phyloP scores from a whole-genome alignment of 1,140 invertebrate genomes.

The Bombus pascuorum region DNA sequence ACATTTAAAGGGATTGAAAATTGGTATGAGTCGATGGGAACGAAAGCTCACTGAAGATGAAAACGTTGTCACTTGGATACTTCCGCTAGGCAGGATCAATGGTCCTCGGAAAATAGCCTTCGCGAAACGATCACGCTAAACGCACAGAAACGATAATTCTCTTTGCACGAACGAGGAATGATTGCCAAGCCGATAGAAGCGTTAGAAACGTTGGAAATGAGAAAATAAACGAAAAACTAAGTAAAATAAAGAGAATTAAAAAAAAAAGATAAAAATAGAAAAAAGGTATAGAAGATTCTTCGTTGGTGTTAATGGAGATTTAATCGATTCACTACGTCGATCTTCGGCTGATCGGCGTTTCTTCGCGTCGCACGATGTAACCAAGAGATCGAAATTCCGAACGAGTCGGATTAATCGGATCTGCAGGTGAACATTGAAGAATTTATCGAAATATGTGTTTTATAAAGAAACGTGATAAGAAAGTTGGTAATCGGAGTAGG shows the following conservation, averaged over 20 bases:
- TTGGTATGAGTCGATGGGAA: not conserved
- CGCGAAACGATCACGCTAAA: constrained; percentile 52
- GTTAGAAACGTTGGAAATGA: not conserved
- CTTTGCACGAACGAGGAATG: not conserved
- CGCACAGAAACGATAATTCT: constrained; percentile 56
- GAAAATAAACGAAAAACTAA: not conserved
- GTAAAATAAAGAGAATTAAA: not conserved
- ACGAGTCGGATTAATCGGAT: not conserved
- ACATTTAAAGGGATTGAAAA: not conserved
- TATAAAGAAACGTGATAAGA: not conserved
- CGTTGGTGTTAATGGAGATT: not conserved
- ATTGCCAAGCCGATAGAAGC: no score
- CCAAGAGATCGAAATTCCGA: not conserved
- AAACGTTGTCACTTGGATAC: constrained; percentile 10
- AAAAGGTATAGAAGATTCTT: not conserved
- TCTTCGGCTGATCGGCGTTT: not conserved
- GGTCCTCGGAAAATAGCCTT: constrained; percentile 6
- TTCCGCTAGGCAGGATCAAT: not conserved
- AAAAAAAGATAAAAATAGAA: not conserved
- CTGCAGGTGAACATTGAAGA: not conserved
- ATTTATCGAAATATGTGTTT: not conserved
- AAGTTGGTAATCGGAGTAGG: not conserved
- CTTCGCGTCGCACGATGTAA: not conserved
- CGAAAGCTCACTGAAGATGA: not conserved
- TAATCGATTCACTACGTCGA: not conserved